Conservation (phyloP, 2,888 invertebrate genomes). For the Horisme vitalbata region DNA sequence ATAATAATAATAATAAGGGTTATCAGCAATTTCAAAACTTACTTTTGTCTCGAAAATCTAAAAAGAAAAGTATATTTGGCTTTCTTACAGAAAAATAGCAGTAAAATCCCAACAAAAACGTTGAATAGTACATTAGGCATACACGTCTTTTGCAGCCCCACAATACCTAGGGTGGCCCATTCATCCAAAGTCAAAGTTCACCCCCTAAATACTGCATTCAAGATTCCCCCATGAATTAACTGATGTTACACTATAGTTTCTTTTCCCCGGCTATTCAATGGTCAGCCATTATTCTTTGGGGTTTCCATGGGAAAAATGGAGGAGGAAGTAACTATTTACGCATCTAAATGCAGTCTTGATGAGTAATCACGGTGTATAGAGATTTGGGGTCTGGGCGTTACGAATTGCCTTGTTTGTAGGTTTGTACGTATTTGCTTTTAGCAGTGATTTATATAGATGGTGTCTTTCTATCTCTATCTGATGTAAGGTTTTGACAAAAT, state of each 20-base stretch:
- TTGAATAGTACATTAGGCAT: constrained; percentile 19
- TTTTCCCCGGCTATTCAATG: constrained; percentile 45
- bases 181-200: constrained; percentile 34
- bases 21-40: too few species aligned
- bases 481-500: too few species aligned
- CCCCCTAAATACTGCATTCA: constrained; percentile 35
- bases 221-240: constrained; percentile 39
- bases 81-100: too few species aligned
- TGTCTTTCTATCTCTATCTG: too few species aligned
- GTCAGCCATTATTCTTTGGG: constrained; percentile 48
- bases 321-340: constrained; percentile 56
- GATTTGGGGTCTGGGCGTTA: constrained; percentile 31
- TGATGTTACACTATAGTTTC: constrained; percentile 32
- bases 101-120: constrained; percentile 18
- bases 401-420: constrained; percentile 27
- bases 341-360: constrained; percentile 52
- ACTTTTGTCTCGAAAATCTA: too few species aligned
- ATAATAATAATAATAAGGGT: too few species aligned
- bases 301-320: constrained; percentile 43
- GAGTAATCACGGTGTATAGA: constrained; percentile 47
- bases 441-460: constrained; percentile 5
- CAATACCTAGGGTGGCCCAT: constrained; percentile 28
- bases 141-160: constrained; percentile 22
- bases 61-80: too few species aligned
- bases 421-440: constrained; percentile 7